Conservation (phyloP, 2,888 invertebrate species). For the Belgica antarctica region DNA sequence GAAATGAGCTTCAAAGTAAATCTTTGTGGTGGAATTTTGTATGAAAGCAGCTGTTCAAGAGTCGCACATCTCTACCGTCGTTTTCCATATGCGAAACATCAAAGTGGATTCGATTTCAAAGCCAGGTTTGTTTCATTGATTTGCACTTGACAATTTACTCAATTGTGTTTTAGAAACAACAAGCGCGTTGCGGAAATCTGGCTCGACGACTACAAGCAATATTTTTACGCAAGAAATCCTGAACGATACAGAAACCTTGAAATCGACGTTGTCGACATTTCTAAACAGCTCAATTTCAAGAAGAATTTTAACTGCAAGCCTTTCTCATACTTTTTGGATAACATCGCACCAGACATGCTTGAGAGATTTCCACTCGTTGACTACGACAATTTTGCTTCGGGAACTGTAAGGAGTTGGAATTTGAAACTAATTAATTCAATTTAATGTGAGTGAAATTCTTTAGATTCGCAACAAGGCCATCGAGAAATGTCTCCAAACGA, state of each 20-base stretch:
- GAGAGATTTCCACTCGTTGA: constrained; percentile 56
- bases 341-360: constrained; percentile 85
- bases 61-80: constrained; percentile 69
- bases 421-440: not conserved
- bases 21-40: constrained; percentile 71
- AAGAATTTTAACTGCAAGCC: constrained; percentile 77
- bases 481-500: constrained; percentile 14
- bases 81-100: constrained; percentile 27
- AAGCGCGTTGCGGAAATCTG: constrained; percentile 92
- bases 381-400: not conserved
- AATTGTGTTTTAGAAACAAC: constrained; percentile 64
- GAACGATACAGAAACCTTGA: constrained; percentile 59
- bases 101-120: constrained; percentile 24
- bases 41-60: constrained; percentile 71
- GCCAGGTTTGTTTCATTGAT: not conserved
- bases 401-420: not conserved
- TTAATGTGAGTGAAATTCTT: too few relatives aligned
- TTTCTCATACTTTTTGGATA: constrained; percentile 93
- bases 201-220: constrained; percentile 97
- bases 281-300: constrained; percentile 73
- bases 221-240: constrained; percentile 75
- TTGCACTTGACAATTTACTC: not conserved
- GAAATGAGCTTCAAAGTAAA: constrained; percentile 80
- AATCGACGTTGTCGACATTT: constrained; percentile 81
- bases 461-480: constrained; percentile 8